Conservation (phyloP, 2,888 invertebrate species). For the Drosophila pseudotakahashii region DNA sequence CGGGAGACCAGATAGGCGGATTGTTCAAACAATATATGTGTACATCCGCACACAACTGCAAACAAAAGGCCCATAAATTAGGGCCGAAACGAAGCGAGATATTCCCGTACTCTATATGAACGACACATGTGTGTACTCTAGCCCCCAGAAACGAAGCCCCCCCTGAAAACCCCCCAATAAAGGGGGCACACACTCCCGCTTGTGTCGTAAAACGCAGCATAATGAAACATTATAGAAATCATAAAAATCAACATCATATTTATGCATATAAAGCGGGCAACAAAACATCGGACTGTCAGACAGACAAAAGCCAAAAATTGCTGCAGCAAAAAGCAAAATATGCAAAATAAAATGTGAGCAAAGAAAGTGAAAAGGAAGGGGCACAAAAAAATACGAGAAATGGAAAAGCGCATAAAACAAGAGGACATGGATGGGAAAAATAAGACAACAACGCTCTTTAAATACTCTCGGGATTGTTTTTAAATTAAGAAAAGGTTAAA, state of each 20-base stretch:
- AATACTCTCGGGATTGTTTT: not conserved
- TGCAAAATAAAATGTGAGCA: constrained; percentile 43
- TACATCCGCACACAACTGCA: constrained; percentile 24
- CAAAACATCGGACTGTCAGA: constrained; percentile 30
- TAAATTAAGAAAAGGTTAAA: not conserved
- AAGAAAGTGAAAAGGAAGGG: constrained; percentile 4
- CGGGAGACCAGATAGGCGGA: constrained; percentile 37
- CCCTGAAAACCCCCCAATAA: constrained; percentile 26
- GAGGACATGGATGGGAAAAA: constrained; percentile 4
- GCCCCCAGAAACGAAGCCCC: not conserved
- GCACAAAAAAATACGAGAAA: not conserved
- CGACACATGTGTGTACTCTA: constrained; percentile 32
- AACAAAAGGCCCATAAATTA: constrained; percentile 67
- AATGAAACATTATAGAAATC: constrained; percentile 80
- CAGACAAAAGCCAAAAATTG: constrained; percentile 37
- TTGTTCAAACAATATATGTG: constrained; percentile 35
- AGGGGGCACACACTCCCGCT: constrained; percentile 55
- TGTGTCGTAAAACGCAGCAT: constrained; percentile 77
- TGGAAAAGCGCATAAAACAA: constrained; percentile 29
- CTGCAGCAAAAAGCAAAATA: constrained; percentile 53
- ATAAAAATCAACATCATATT: constrained; percentile 80
- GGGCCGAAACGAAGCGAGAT: constrained; percentile 69
- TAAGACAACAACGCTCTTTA: not conserved
- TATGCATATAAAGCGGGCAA: constrained; percentile 63
- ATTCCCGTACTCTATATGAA: constrained; percentile 7